Conservation (phyloP, 2,797 vertebrate genomes). For the Epinephelus awoara region DNA sequence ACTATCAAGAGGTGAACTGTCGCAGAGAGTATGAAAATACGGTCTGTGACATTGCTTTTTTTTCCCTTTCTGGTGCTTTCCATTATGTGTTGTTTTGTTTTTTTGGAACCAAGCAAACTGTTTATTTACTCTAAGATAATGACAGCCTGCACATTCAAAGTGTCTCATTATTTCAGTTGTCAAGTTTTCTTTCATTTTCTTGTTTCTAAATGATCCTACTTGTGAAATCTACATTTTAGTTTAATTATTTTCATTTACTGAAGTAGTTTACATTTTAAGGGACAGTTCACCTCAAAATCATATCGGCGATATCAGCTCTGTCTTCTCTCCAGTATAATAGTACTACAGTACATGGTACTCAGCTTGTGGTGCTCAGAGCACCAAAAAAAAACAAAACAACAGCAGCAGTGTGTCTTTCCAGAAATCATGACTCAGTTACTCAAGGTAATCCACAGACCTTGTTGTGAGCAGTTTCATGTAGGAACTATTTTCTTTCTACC, state of each 20-base stretch:
- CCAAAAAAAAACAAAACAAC: no score
- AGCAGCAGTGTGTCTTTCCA: no score
- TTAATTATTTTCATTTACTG: constrained; percentile 4
- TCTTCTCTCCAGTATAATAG: no score
- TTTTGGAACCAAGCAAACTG: constrained; percentile 48
- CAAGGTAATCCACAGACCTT: no score
- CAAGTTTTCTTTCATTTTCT: neutral
- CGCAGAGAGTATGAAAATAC: constrained; percentile 39
- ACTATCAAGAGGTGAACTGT: constrained; percentile 33
- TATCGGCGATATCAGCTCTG: no score
- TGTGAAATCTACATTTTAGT: constrained; percentile 8
- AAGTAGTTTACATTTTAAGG: constrained; percentile 49
- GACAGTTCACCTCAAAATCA: no score
- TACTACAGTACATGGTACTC: no score
- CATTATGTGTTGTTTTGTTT: constrained; percentile 40
- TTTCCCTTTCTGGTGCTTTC: constrained; percentile 37
- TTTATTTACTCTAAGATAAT: constrained; percentile 42
- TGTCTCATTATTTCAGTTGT: constrained; percentile 30
- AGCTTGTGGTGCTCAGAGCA: no score
- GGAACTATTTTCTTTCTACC: no score
- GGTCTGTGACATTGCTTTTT: constrained; percentile 59
- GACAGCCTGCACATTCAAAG: constrained; percentile 8
- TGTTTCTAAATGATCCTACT: constrained; percentile 1
- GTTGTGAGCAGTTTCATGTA: no score
- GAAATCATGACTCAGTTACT: no score